These are phyloP conservation scores for Columba livia DNA, from an alignment of 2,113 vertebrate species.

Conservation along the genomic window DNA sequence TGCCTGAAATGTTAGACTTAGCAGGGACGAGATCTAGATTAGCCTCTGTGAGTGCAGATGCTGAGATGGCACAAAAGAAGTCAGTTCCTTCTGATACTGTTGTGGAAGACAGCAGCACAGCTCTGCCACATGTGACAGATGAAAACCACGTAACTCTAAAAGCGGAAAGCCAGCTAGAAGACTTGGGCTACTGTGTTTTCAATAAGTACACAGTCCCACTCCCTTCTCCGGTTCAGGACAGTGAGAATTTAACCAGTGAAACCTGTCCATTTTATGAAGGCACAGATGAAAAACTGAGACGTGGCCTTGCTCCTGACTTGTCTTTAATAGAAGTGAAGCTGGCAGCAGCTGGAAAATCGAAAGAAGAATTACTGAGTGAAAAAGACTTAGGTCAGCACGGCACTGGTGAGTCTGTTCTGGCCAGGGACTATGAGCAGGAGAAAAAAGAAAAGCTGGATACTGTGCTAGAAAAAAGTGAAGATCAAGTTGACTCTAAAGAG, in stretches of 20 bases:
- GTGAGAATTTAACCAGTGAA: constrained; percentile 75
- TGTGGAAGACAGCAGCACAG: constrained; percentile 77
- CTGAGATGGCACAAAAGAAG: constrained; percentile 82
- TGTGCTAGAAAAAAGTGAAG: constrained; percentile 77
- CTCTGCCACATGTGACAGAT: constrained; percentile 78
- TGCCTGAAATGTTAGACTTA: constrained; percentile 97
- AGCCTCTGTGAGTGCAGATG: constrained; percentile 86
- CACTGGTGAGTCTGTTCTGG: constrained; percentile 35
- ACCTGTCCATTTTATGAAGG: constrained; percentile 79
- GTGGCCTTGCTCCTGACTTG: constrained; percentile 73
- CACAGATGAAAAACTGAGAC: constrained; percentile 74
- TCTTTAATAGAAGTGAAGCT: constrained; percentile 82
- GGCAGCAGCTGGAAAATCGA: constrained; percentile 79
- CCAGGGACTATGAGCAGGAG: constrained; percentile 73
- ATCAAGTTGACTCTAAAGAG: constrained; percentile 68
- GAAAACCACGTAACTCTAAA: constrained; percentile 83
- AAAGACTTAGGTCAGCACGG: constrained; percentile 46
- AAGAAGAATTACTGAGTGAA: constrained; percentile 67
- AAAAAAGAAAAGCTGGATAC: constrained; percentile 77
- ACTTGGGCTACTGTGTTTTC: constrained; percentile 97
- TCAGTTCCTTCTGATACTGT: constrained; percentile 79
- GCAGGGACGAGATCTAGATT: constrained; percentile 89
- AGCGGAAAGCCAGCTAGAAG: constrained; percentile 92
- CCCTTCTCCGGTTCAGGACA: constrained; percentile 91
- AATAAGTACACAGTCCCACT: constrained; percentile 97